These are phyloP conservation scores for Chamaetylas fuelleborni DNA, from an alignment of 2,113 vertebrate genomes.

Conservation along the genomic window DNA sequence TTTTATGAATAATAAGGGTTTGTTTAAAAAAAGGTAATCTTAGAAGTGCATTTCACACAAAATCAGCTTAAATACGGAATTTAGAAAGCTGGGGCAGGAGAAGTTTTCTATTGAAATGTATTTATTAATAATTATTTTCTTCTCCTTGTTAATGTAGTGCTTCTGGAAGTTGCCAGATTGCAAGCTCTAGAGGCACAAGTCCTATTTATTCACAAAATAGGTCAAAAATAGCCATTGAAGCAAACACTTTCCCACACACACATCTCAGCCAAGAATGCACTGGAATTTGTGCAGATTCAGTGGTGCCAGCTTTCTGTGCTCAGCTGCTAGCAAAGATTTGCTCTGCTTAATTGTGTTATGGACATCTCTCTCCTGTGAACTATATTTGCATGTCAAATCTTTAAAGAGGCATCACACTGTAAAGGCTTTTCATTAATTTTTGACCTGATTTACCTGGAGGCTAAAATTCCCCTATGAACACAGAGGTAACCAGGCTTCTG, in stretches of 20 bases:
- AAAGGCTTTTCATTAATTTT: background rate
- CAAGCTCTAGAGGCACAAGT: constrained; percentile 23
- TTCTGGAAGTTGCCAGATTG: constrained; percentile 17
- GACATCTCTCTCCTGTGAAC: background rate
- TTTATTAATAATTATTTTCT: constrained; percentile 13
- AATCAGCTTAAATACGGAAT: background rate
- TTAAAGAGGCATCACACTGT: background rate
- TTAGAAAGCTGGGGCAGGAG: background rate
- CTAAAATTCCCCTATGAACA: background rate
- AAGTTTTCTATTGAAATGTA: background rate
- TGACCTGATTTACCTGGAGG: background rate
- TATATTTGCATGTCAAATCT: background rate
- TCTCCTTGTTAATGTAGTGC: background rate
- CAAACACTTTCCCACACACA: constrained; percentile 3
- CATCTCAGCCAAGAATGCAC: background rate
- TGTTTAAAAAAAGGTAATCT: background rate
- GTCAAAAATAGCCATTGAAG: constrained; percentile 42
- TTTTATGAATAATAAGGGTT: background rate
- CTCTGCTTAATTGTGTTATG: background rate
- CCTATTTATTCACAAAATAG: constrained; percentile 50
- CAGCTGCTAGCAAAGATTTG: background rate
- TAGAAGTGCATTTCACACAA: background rate
- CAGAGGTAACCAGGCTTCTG: background rate
- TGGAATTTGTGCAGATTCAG: background rate
- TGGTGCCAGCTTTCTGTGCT: background rate